Evolutionary conservation across 2,888 invertebrate genomes (phyloP), one percentile per base, ranked within the genome.

Genomic region (Octonoba sinensis): DNA sequence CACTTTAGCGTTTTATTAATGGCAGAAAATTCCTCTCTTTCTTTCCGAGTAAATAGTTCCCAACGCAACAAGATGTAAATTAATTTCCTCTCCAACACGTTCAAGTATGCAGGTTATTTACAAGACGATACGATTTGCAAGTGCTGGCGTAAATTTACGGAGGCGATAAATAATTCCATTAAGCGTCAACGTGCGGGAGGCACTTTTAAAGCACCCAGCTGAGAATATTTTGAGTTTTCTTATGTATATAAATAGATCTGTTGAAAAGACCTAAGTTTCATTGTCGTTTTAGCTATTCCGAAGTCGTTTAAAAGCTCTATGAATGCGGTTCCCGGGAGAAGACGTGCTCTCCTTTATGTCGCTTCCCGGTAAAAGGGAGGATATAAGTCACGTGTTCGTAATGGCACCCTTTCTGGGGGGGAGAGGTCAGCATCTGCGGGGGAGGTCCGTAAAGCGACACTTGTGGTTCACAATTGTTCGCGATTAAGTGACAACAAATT

Each of bases 401-500:
- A 73, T 64, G 62, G 47, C 18, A 15, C 36, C 36, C 36, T 11
- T 8, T 36, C n/a, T 36, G 51, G 57, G 60, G 51, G 75, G 46
- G 47, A 62, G 47, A 22, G 46, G 64, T 46, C 22, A 27, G 27
- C 27, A 27, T 3, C 27, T 3, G 27, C 27, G 27, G 59, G 27
- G 27, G 27, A 13, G n/a, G 20, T 27, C 27, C 36, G 27, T 13
- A 24, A 20, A 27, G 27, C 24, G 27, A 46, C 64, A n/a, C 64
- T 20, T 20, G 16, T 44, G 13, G 46, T 20, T 47, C 66, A 56
- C 72, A 73, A 74, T 69, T 69, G 67, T 74, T 67, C 60, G 79
- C 79, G 79, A 79, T 79, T 79, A 79, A 79, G 81, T 81, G 81
- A 81, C 81, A 81, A 74, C 81, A 79, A 79, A 79, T 79, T 73